Conservation (phyloP, 2,888 invertebrate genomes). For the Panopea generosa region DNA sequence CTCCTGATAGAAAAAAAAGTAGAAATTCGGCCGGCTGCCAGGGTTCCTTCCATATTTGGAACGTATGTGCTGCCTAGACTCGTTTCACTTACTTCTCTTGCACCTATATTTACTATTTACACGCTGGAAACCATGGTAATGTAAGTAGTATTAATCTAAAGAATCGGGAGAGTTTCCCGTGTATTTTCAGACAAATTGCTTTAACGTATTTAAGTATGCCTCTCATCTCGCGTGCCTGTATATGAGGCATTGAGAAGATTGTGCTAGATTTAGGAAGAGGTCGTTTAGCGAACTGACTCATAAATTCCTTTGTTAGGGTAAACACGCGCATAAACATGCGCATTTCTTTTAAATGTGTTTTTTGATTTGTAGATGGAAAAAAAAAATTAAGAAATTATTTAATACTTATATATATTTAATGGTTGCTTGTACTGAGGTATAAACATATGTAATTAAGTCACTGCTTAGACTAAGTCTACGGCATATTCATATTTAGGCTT, state of each 20-base stretch:
- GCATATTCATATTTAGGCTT: no score
- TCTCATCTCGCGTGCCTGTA: no score
- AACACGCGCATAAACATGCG: no score
- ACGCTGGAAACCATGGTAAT: slow-evolving; percentile 34
- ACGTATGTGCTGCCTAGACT: neutral
- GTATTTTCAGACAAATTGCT: slow-evolving; percentile 5
- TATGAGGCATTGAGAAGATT: neutral
- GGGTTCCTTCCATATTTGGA: slow-evolving; percentile 30
- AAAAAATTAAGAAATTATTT: no score
- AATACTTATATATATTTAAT: no score
- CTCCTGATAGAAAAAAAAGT: neutral
- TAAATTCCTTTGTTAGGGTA: slow-evolving; percentile 8
- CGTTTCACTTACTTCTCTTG: no score
- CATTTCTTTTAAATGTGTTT: no score
- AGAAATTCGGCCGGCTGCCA: slow-evolving; percentile 38
- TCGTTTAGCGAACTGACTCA: slow-evolving; percentile 20
- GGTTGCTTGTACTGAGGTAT: no score
- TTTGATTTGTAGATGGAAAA: no score
- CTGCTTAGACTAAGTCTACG: no score
- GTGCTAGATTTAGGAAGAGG: slow-evolving; percentile 6
- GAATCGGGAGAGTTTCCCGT: slow-evolving; percentile 26
- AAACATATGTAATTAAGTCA: no score
- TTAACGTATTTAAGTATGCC: slow-evolving; percentile 20
- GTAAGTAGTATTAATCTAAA: slow-evolving; percentile 30
- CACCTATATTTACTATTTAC: slow-evolving; percentile 21